Base-by-base conservation (phyloP, 2,797 vertebrate species). In the Mormyrops attenuatus region DNA sequence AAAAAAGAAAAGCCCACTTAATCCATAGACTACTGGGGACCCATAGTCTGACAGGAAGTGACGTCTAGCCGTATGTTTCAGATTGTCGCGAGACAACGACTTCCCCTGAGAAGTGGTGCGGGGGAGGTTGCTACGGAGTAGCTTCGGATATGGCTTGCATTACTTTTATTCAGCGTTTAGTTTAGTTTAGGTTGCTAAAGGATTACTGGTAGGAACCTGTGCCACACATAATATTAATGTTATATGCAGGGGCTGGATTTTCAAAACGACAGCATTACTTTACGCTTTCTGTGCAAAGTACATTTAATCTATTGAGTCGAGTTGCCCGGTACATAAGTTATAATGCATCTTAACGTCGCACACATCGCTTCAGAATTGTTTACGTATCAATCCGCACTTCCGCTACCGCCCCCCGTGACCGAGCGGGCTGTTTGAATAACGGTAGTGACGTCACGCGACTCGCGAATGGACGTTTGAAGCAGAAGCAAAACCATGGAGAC, bases 341-440 rank as follows among this genome's bases (percentile, higher is more conserved):
- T 20, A 77, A 41, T 77, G 41, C 4, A 17, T 6, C 15, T 17
- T 38, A 20, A 7, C 34, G 17, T 41, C 41, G 30, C 69, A 41
- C 34, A 77, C 69, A 44, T 80, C 34, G 15, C 17, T 41, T 80
- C 73, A 38, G 2, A 41, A 44, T 80, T 80, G 20, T 80, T 17
- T 44, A 8, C 38, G 38, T 20, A 44, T 41, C 17, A n/a, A 44
- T 34, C 63, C 66, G 9, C 69, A 41, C 34, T 30, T 20, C 30
- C 2, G 30, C 80, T 80, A 22, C 80, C 11, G 9, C 20, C 47
- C 60, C 50, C 7, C 11, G 34, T 38, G 60, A 11, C 57, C 66
- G 47, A 80, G 94, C 95, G 94, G 93, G 91, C 85, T 30, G 84
- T 95, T 96, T 92, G 94, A 96, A 95, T 0, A 57, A 80, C 91